These are phyloP conservation scores for Portunus trituberculatus DNA, from an alignment of 1,140 invertebrate genomes.

Conservation along the genomic window DNA sequence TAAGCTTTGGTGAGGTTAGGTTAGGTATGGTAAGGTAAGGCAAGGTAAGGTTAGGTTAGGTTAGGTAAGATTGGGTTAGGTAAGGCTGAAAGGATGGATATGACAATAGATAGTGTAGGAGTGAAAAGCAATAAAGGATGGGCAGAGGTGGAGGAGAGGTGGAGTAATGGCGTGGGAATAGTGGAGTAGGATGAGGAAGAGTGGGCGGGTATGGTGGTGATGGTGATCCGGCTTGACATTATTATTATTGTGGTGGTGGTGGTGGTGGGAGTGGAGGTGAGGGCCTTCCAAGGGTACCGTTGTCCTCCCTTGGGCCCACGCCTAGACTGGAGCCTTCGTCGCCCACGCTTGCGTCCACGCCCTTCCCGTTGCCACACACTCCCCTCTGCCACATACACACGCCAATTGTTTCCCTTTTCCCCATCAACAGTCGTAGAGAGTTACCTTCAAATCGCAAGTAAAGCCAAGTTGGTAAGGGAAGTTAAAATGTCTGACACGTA, in stretches of 20 bases:
- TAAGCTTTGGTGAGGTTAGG: too few relatives aligned
- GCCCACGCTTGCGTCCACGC: neutral
- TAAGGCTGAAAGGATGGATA: too few relatives aligned
- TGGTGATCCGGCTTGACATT: too few relatives aligned
- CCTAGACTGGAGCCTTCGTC: conserved; percentile 1
- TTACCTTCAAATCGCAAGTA: neutral
- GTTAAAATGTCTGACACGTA: neutral
- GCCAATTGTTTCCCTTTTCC: neutral
- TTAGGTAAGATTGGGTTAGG: too few relatives aligned
- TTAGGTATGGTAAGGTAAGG: too few relatives aligned
- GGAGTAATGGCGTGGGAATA: too few relatives aligned
- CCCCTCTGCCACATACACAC: neutral
- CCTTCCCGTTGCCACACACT: conserved; percentile 25
- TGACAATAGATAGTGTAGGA: too few relatives aligned
- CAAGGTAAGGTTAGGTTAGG: too few relatives aligned
- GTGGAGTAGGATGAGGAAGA: too few relatives aligned
- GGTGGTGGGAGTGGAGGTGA: neutral
- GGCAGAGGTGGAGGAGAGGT: too few relatives aligned
- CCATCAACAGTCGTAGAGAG: too few relatives aligned
- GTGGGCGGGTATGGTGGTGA: neutral
- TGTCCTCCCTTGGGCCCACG: conserved; percentile 40
- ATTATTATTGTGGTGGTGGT: neutral
- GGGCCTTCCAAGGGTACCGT: neutral
- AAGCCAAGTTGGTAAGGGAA: neutral
- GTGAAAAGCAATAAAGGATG: too few relatives aligned